Evolutionary conservation across 2,113 vertebrate species (phyloP).

Genomic region (Pangasianodon gigas): DNA sequence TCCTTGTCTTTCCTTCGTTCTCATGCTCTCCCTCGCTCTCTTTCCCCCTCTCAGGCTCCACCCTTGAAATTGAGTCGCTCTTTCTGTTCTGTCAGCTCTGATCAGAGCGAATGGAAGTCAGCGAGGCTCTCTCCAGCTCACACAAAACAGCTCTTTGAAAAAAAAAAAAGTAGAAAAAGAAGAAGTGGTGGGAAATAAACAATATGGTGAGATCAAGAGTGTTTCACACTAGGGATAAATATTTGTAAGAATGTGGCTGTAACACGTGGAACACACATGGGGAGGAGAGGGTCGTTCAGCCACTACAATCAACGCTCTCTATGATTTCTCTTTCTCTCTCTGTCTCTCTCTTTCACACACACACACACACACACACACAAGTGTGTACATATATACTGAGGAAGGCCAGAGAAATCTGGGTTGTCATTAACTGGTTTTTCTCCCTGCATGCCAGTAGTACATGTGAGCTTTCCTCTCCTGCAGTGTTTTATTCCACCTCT

Average conservation of each 20-base stretch:
- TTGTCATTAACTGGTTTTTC: constrained; percentile 32
- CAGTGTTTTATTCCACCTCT: background rate
- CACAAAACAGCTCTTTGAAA: constrained; percentile 61
- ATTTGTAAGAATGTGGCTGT: constrained; percentile 76
- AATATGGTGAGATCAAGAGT: constrained; percentile 77
- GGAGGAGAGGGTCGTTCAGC: constrained; percentile 58
- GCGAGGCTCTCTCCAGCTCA: constrained; percentile 48
- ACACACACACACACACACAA: constrained; percentile 46
- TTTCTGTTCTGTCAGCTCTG: constrained; percentile 64
- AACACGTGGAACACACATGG: constrained; percentile 81
- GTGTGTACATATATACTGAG: background rate
- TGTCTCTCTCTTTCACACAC: constrained; percentile 20
- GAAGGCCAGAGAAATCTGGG: constrained; percentile 22
- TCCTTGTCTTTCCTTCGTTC: background rate
- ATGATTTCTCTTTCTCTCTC: constrained; percentile 33
- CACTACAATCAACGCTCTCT: constrained; percentile 54
- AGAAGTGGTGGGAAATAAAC: constrained; percentile 76
- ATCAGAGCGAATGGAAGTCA: constrained; percentile 71
- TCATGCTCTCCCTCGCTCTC: constrained; percentile 1
- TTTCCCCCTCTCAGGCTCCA: constrained; percentile 50
- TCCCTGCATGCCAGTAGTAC: constrained; percentile 11
- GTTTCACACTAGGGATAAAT: constrained; percentile 78
- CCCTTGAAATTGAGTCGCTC: constrained; percentile 21
- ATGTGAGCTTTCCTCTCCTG: constrained; percentile 16
- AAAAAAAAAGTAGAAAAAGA: constrained; percentile 60